These are phyloP conservation scores for Myrmophylax atrothorax DNA, from an alignment of 2,113 vertebrate genomes.

Conservation along the genomic window DNA sequence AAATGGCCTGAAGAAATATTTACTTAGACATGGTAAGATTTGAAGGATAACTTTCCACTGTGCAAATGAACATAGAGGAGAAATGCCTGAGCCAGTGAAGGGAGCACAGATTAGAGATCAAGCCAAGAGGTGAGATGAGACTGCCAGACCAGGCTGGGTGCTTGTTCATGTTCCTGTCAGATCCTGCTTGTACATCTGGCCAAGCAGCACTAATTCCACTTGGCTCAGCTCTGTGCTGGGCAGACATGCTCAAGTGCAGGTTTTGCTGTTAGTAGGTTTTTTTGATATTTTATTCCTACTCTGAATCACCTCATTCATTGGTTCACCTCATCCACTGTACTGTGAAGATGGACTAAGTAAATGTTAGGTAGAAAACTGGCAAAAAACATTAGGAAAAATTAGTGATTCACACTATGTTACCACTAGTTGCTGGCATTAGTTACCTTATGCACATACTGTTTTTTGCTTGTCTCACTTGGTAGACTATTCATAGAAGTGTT, in stretches of 20 bases:
- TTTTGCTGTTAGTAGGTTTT: not conserved
- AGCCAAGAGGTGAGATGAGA: not conserved
- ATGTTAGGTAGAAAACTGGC: not conserved
- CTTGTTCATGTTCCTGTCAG: no score
- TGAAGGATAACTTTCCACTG: not conserved
- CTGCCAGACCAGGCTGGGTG: not conserved
- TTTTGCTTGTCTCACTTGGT: conserved; percentile 45
- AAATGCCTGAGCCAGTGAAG: not conserved
- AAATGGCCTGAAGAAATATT: not conserved
- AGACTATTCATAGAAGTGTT: conserved; percentile 28
- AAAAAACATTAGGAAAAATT: not conserved
- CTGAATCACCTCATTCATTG: not conserved
- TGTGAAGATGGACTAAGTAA: not conserved
- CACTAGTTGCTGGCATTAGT: not conserved
- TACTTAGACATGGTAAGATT: not conserved
- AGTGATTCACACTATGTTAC: not conserved
- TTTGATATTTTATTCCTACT: not conserved
- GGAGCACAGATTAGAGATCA: not conserved
- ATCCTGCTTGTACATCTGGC: not conserved
- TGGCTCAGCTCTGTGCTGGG: not conserved
- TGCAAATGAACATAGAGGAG: not conserved
- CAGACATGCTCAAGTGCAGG: not conserved
- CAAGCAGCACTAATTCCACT: no score
- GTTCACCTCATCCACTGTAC: not conserved
- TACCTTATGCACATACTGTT: not conserved